phyloP scores from a whole-genome alignment of 2,888 invertebrate genomes.

The Ptilodon capucinus region DNA sequence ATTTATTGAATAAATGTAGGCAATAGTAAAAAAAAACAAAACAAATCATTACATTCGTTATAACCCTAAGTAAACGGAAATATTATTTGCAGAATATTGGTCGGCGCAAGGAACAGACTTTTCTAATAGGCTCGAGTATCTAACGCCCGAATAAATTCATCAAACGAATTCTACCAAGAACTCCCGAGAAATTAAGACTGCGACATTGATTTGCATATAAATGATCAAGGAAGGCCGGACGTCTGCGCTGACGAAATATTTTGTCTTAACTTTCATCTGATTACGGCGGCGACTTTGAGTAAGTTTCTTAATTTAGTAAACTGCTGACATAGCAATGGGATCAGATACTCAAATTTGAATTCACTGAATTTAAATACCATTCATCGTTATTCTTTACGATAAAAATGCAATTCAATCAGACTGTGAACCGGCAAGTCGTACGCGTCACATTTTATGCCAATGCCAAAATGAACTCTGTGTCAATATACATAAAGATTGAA shows the following conservation, averaged over 20 bases:
- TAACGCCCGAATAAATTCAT: slow-evolving; percentile 1
- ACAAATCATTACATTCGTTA: too few species aligned
- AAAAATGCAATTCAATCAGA: too few species aligned
- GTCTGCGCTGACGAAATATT: slow-evolving; percentile 25
- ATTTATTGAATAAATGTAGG: too few species aligned
- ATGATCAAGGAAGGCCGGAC: slow-evolving; percentile 32
- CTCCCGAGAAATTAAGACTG: slow-evolving; percentile 27
- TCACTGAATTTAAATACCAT: too few species aligned
- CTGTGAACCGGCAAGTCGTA: too few species aligned
- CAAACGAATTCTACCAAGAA: slow-evolving; percentile 16
- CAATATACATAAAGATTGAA: too few species aligned
- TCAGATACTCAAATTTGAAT: too few species aligned
- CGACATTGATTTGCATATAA: slow-evolving; percentile 38
- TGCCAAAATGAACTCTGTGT: too few species aligned
- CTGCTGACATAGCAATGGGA: background rate
- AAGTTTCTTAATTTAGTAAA: background rate
- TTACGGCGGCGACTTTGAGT: slow-evolving; percentile 14
- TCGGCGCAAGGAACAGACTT: background rate
- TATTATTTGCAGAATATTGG: background rate
- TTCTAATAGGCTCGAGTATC: background rate
- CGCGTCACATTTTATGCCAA: too few species aligned
- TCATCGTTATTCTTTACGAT: too few species aligned
- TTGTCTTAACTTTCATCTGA: slow-evolving; percentile 31
- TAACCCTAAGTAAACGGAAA: too few species aligned
- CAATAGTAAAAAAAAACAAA: too few species aligned